These are phyloP conservation scores for Loriculus beryllinus DNA, from an alignment of 2,797 vertebrate species.

Conservation along the genomic window DNA sequence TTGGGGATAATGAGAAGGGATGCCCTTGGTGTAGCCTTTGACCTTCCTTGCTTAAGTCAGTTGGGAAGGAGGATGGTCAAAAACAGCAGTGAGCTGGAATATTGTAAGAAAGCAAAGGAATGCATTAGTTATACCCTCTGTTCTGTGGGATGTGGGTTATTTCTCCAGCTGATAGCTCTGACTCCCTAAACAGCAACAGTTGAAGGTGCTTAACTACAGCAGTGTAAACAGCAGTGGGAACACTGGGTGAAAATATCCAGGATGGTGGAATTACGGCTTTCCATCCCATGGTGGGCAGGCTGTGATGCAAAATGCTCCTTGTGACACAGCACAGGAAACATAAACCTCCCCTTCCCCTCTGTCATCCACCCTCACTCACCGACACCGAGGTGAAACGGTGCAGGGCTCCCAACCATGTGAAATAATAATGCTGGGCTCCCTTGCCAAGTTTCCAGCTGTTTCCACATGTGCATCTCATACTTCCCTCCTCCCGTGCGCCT, in stretches of 20 bases:
- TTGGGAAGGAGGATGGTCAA: neutral
- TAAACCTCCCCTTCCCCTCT: neutral
- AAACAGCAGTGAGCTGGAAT: neutral
- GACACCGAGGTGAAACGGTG: neutral
- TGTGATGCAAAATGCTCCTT: neutral
- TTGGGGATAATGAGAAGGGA: neutral
- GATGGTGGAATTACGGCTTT: fast-evolving
- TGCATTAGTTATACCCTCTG: neutral
- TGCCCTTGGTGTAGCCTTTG: neutral
- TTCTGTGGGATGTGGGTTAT: neutral
- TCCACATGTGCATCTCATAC: slow-evolving; percentile 53
- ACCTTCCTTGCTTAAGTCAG: neutral
- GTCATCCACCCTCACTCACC: neutral
- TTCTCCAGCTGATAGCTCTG: neutral
- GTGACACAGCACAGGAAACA: fast-evolving
- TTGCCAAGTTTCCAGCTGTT: slow-evolving; percentile 63
- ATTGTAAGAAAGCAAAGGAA: neutral
- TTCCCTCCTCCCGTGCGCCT: slow-evolving; percentile 23
- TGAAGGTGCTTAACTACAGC: neutral
- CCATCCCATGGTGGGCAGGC: fast-evolving
- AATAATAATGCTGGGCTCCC: neutral
- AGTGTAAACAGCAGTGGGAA: neutral
- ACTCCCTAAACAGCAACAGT: neutral
- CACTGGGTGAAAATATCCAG: neutral
- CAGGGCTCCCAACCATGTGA: neutral